A percentile compares a stretch with the other conserved stretches of the same genome.
These are phyloP conservation scores for Charanyca ferruginea DNA, from an alignment of 2,888 invertebrate species.

Conservation along the genomic window DNA sequence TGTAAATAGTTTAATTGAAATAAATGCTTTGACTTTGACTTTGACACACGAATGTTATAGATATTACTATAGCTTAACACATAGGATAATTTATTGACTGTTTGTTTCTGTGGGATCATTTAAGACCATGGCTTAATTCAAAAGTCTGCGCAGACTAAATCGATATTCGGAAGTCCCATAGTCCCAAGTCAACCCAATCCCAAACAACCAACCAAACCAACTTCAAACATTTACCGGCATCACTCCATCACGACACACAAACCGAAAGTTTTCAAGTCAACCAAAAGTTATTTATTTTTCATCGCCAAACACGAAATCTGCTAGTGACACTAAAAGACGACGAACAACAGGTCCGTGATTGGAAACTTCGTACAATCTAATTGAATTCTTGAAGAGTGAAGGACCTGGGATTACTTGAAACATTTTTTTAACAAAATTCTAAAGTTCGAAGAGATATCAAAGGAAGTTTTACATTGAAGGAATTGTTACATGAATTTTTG, in stretches of 20 bases:
- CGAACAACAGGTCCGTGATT: constrained; percentile 66
- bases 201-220: too few species aligned
- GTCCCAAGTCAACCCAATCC: too few species aligned
- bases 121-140: too few species aligned
- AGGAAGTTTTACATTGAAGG: constrained; percentile 42
- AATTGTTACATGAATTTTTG: constrained; percentile 33
- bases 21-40: too few species aligned
- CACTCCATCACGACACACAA: constrained; percentile 27
- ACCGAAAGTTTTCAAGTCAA: constrained; percentile 33
- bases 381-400: constrained; percentile 64
- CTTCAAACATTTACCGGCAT: constrained; percentile 23
- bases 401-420: constrained; percentile 54
- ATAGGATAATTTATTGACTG: too few species aligned
- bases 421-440: constrained; percentile 51
- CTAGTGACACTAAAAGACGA: constrained; percentile 59
- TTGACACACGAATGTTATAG: too few species aligned
- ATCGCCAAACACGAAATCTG: constrained; percentile 56
- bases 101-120: too few species aligned
- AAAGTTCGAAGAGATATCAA: constrained; percentile 37
- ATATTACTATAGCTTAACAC: too few species aligned
- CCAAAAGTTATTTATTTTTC: constrained; percentile 59
- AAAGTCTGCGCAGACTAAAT: too few species aligned
- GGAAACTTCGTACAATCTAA: constrained; percentile 69
- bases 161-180: too few species aligned
- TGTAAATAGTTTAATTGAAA: too few species aligned